Evolutionary conservation across 2,888 invertebrate genomes (phyloP), one percentile per base, ranked within the genome.

Genomic region (Aphodius sticticus): DNA sequence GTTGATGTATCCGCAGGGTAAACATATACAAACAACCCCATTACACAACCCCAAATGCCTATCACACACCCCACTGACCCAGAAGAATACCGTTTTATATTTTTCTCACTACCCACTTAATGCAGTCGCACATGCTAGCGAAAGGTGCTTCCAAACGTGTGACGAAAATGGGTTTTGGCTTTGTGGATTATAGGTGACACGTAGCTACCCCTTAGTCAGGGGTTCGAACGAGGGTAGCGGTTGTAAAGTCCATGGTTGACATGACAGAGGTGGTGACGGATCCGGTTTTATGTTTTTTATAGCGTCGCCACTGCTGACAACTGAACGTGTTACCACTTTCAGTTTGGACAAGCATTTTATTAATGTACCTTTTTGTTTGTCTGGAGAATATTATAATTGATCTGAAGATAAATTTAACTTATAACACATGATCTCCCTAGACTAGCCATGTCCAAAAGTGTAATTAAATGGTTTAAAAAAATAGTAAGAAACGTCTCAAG

Each of bases 101-200:
- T 53, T 53, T 53, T 53, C 53, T 53, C 53, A 53, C 53, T 53
- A 53, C 53, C 53, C 53, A 53, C 53, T 53, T 53, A 53, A 53
- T 53, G 12, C 53, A 5, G 12, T 1, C 12, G 53, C 53, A 53
- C 53, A 53, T 53, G 53, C 7, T 53, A 53, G 53, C 53, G 53
- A 53, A 53, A 53, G 53, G 53, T 53, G 53, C 9, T 7, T 53
- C 7, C 53, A 5, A 53, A 53, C 53, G 53, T 53, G 53, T 12
- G 53, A 53, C 53, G 53, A 53, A 53, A 53, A 53, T 53, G 53
- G 53, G 53, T 53, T 53, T 53, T 9, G 53, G 53, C 53, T 53
- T 53, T 53, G 53, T 53, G 53, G 53, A 53, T 53, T 53, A 53
- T 53, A 53, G 12, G 9, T 5, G 53, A 53, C 53, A 53, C 12